A percentile compares a stretch with the other conserved stretches of the same genome.
Evolutionary conservation across 2,888 invertebrate genomes (phyloP).

Genomic region (Stenolophus ochropezus): DNA sequence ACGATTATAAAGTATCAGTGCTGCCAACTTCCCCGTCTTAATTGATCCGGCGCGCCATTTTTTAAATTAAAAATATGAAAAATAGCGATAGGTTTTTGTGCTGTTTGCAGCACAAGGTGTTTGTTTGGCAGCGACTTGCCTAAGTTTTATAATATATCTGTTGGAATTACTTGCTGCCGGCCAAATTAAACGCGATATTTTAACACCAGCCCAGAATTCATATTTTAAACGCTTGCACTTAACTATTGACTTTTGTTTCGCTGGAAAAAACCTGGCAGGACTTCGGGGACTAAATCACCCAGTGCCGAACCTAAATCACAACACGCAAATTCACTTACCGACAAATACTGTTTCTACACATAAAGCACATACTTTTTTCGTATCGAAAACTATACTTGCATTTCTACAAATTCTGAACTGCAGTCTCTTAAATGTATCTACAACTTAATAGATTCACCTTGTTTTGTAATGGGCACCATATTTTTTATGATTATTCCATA

Average conservation of each 20-base stretch:
- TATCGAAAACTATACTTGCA: too few relatives aligned
- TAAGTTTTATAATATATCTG: constrained; percentile 60
- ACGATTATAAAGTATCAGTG: constrained; percentile 72
- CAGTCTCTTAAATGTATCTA: too few relatives aligned
- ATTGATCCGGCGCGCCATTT: constrained; percentile 58
- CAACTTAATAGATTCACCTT: too few relatives aligned
- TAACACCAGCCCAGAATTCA: constrained; percentile 20
- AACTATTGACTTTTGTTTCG: constrained; percentile 23
- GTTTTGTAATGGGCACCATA: too few relatives aligned
- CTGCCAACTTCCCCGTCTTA: constrained; percentile 52
- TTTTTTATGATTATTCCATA: too few relatives aligned
- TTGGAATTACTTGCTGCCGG: constrained; percentile 55
- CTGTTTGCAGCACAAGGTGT: constrained; percentile 44
- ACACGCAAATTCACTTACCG: not conserved
- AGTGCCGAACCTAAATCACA: not conserved
- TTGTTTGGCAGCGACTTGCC: constrained; percentile 43
- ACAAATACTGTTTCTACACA: too few relatives aligned
- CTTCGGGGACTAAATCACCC: not conserved
- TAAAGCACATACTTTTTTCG: too few relatives aligned
- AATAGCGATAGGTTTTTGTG: constrained; percentile 59
- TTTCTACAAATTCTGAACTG: too few relatives aligned
- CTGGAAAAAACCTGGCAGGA: constrained; percentile 16
- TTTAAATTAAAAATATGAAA: constrained; percentile 61
- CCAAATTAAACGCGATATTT: constrained; percentile 56
- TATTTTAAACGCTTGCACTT: constrained; percentile 26